Evolutionary conservation across 2,888 invertebrate species (phyloP).

Genomic region (Scaptomyza parva): DNA sequence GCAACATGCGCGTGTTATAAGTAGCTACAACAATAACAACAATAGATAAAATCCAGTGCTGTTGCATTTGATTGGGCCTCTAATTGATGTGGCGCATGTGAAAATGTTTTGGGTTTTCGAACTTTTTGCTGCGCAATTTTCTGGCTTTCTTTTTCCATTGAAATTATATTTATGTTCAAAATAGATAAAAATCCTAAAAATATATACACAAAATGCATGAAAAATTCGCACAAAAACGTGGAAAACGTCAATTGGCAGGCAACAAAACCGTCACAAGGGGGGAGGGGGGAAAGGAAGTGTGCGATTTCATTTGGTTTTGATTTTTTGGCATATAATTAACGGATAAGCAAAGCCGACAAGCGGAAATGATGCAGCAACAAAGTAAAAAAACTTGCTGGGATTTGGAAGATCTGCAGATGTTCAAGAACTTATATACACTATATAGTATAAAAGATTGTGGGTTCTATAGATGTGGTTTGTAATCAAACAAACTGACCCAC

Average conservation of each 20-base stretch:
- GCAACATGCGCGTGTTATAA: slow-evolving; percentile 33
- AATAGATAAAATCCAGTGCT: slow-evolving; percentile 17
- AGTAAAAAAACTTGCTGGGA: slow-evolving; percentile 3
- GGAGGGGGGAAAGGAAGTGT: background rate
- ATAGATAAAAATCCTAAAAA: slow-evolving; percentile 60
- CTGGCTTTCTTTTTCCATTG: slow-evolving; percentile 42
- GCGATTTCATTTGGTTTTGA: background rate
- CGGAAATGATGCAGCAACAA: slow-evolving; percentile 65
- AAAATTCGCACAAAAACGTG: slow-evolving; percentile 39
- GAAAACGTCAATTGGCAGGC: slow-evolving; percentile 51
- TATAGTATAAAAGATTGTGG: background rate
- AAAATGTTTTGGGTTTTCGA: slow-evolving; percentile 24
- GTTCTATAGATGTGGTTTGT: background rate
- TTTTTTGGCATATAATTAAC: slow-evolving; percentile 54
- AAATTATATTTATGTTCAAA: slow-evolving; percentile 58
- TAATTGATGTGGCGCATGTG: slow-evolving; percentile 47
- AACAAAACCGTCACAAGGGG: background rate
- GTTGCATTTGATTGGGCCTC: slow-evolving; percentile 45
- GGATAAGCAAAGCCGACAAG: slow-evolving; percentile 33
- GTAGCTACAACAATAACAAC: slow-evolving; percentile 13
- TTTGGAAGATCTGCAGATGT: slow-evolving; percentile 5
- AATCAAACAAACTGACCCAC: slow-evolving; percentile 53
- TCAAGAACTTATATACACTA: slow-evolving; percentile 17
- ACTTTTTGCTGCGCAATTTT: slow-evolving; percentile 59
- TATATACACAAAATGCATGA: slow-evolving; percentile 28